Evolutionary conservation across 2,888 invertebrate species (phyloP).

Genomic region (Andrena marginata): DNA sequence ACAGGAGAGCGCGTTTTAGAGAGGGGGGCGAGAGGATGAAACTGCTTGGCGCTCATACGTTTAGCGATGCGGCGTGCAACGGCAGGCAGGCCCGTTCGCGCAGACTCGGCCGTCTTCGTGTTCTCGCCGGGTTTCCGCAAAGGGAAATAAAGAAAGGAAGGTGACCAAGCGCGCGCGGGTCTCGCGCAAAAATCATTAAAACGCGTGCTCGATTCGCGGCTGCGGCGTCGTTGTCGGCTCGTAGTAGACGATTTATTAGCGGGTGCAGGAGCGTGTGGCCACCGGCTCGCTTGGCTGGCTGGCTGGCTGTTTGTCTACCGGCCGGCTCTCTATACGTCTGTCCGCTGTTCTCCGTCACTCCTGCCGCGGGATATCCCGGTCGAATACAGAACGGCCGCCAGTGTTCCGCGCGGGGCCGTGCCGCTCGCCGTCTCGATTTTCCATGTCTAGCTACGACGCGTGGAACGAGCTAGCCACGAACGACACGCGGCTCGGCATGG

Average conservation of each 20-base stretch:
- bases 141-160: constrained; percentile 76
- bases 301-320: constrained; percentile 1
- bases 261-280: constrained; percentile 31
- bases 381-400: constrained; percentile 7
- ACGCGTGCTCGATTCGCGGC: constrained; percentile 72
- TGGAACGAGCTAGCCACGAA: constrained; percentile 62
- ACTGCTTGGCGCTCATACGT: constrained; percentile 47
- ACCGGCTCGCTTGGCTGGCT: constrained; percentile 22
- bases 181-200: constrained; percentile 79
- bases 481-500: constrained; percentile 69
- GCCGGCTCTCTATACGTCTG: constrained; percentile 26
- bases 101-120: constrained; percentile 77
- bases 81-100: constrained; percentile 67
- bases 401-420: neutral
- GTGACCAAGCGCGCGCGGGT: constrained; percentile 69
- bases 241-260: constrained; percentile 64
- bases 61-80: constrained; percentile 35
- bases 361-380: neutral
- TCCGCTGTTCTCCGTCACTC: constrained; percentile 7
- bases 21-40: constrained; percentile 34
- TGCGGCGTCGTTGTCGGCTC: constrained; percentile 66
- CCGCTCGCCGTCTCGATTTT: constrained; percentile 34
- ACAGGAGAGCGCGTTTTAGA: neutral
- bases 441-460: constrained; percentile 64
- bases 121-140: constrained; percentile 69